These are phyloP conservation scores for Charina bottae DNA, from an alignment of 2,113 vertebrate species.

Conservation along the genomic window DNA sequence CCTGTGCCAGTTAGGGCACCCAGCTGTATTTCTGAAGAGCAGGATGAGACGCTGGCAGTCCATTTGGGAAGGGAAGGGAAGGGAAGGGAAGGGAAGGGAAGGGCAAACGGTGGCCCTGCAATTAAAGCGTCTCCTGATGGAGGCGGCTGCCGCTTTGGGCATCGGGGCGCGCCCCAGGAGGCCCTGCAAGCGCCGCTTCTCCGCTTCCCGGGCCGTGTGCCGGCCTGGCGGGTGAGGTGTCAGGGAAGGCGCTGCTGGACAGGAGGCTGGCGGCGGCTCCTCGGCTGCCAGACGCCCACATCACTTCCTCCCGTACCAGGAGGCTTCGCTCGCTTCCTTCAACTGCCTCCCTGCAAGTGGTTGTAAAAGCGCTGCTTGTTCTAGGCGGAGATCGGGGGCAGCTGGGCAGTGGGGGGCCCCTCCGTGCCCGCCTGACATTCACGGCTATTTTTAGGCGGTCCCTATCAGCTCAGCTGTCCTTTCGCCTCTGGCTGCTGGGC, in stretches of 20 bases:
- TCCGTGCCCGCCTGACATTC: constrained; percentile 60
- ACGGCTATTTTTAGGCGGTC: constrained; percentile 83
- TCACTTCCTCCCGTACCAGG: constrained; percentile 68
- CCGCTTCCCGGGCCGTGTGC: fast-evolving
- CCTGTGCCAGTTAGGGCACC: background rate
- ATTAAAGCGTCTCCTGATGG: too few relatives aligned
- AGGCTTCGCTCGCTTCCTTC: background rate
- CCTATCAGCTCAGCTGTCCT: constrained; percentile 86
- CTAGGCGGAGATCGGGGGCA: constrained; percentile 43
- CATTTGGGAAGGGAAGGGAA: background rate
- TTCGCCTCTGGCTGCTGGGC: constrained; percentile 54
- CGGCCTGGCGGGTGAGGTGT: background rate
- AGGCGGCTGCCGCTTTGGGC: background rate
- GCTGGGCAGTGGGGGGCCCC: constrained; percentile 43
- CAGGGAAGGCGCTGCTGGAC: background rate
- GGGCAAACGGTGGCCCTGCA: too few relatives aligned
- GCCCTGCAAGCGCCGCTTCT: background rate
- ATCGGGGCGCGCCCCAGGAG: background rate
- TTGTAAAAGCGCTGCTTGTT: constrained; percentile 49
- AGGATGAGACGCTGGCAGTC: too few relatives aligned
- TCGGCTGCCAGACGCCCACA: constrained; percentile 44
- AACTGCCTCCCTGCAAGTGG: too few relatives aligned
- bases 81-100: fast-evolving
- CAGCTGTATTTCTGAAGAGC: too few relatives aligned
- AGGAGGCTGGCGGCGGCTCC: background rate